phyloP scores from a whole-genome alignment of 2,797 vertebrate genomes.

The Xiphophorus birchmanni region DNA sequence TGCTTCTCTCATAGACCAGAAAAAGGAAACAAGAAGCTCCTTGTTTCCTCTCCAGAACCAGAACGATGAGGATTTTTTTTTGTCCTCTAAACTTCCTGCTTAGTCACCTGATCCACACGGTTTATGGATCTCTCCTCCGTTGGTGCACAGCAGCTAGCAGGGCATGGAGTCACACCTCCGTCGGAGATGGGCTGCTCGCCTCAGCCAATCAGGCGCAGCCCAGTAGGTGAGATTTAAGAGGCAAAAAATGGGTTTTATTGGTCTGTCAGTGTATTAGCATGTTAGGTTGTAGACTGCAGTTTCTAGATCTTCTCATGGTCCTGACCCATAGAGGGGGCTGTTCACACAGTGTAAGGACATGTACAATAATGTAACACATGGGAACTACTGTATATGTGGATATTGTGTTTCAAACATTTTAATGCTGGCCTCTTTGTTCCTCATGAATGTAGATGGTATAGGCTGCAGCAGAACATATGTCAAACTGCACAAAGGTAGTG shows the following conservation, averaged over 20 bases:
- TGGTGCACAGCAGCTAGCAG: conserved; percentile 5
- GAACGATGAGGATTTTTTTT: not conserved
- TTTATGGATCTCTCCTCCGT: conserved; percentile 48
- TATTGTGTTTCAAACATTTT: not conserved
- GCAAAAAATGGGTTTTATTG: conserved; percentile 24
- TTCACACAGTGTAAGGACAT: conserved; percentile 3
- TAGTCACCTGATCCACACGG: conserved; percentile 49
- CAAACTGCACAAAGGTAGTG: not conserved
- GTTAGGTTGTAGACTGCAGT: conserved; percentile 17
- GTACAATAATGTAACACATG: not conserved
- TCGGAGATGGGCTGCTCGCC: not conserved
- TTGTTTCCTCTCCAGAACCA: conserved; percentile 3
- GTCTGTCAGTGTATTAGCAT: conserved; percentile 25
- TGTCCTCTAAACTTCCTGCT: conserved; percentile 17
- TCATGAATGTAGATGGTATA: not conserved
- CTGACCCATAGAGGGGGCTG: conserved; percentile 53
- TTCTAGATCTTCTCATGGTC: conserved; percentile 20
- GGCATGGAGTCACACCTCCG: conserved; percentile 16
- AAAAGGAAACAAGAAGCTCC: conserved; percentile 4
- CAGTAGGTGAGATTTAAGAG: conserved; percentile 19
- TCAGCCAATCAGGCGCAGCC: conserved; percentile 39
- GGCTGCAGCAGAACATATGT: not conserved
- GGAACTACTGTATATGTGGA: not conserved
- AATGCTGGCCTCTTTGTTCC: not conserved
- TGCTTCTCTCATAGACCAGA: conserved; percentile 6